Conservation (phyloP, 1,140 invertebrate species). For the Oppia nitens region DNA sequence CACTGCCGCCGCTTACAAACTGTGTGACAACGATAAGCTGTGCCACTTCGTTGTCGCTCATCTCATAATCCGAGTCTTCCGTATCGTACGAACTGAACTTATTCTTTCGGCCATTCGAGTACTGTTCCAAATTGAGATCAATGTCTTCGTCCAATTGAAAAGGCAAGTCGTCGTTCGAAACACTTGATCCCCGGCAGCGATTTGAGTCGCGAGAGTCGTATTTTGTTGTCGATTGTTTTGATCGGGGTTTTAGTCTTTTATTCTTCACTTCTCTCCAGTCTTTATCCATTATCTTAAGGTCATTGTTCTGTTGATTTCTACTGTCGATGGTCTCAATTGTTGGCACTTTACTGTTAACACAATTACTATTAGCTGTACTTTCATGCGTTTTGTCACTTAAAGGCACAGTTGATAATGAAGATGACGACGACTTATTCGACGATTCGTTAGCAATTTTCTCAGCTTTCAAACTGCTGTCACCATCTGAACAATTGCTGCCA, state of each 20-base stretch:
- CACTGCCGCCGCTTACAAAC: slow-evolving; percentile 29
- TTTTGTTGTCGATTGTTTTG: neutral
- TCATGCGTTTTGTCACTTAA: neutral
- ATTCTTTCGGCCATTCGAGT: slow-evolving; percentile 4
- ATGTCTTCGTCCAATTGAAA: slow-evolving; percentile 96
- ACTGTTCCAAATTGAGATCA: slow-evolving; percentile 29
- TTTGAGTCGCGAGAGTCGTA: neutral
- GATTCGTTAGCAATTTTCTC: neutral
- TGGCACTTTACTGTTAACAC: too few relatives aligned
- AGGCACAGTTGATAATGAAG: neutral
- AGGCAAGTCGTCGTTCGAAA: slow-evolving; percentile 58
- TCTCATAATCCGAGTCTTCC: slow-evolving; percentile 65
- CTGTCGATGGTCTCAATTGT: too few relatives aligned
- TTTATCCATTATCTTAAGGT: too few relatives aligned
- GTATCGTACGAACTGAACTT: slow-evolving; percentile 12
- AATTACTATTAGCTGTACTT: too few relatives aligned
- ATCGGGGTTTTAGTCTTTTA: slow-evolving; percentile 3
- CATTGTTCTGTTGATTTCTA: too few relatives aligned
- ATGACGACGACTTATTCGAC: neutral
- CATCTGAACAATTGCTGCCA: neutral
- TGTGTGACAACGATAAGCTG: slow-evolving; percentile 92
- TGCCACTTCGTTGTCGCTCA: slow-evolving; percentile 79
- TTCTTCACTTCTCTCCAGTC: slow-evolving; percentile 6
- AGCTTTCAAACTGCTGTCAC: neutral
- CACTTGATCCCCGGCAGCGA: neutral